These are phyloP conservation scores for Sus cebifrons DNA, from an alignment of 2,797 vertebrate species.

Conservation along the genomic window DNA sequence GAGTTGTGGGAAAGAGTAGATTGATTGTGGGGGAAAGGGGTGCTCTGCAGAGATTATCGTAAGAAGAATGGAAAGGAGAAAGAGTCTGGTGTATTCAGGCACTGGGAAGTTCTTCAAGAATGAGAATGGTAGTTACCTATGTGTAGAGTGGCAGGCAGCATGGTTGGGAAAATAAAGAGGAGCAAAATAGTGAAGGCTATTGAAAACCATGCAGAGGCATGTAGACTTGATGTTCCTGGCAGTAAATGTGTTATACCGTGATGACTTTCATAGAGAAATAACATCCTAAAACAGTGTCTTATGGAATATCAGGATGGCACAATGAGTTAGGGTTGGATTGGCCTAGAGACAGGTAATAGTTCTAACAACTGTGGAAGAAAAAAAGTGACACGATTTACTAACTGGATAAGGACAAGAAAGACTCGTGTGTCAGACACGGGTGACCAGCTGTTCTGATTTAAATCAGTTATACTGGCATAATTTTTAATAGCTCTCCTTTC, in stretches of 20 bases:
- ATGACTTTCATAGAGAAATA: not conserved
- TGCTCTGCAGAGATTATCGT: not conserved
- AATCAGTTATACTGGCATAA: not conserved
- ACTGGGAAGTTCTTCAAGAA: not conserved
- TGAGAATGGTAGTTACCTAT: not conserved
- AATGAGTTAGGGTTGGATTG: not conserved
- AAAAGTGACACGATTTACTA: not conserved
- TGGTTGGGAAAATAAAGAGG: not conserved
- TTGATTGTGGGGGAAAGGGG: not conserved
- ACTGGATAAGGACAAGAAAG: not conserved
- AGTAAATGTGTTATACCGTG: not conserved
- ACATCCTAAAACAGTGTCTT: not conserved
- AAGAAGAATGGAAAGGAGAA: not conserved
- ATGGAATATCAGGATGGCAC: not conserved
- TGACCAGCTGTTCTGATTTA: not conserved
- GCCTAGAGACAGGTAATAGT: not conserved
- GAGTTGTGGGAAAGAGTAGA: not conserved
- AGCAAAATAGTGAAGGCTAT: not conserved
- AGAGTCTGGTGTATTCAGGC: not conserved
- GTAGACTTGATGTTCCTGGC: not conserved
- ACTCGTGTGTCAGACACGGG: not conserved
- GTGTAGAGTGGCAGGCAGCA: not conserved
- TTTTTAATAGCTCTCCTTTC: not conserved
- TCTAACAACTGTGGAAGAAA: not conserved
- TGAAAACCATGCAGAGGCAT: not conserved